Conservation (phyloP, 1,140 invertebrate genomes). For the Akabosia matsudoensis region DNA sequence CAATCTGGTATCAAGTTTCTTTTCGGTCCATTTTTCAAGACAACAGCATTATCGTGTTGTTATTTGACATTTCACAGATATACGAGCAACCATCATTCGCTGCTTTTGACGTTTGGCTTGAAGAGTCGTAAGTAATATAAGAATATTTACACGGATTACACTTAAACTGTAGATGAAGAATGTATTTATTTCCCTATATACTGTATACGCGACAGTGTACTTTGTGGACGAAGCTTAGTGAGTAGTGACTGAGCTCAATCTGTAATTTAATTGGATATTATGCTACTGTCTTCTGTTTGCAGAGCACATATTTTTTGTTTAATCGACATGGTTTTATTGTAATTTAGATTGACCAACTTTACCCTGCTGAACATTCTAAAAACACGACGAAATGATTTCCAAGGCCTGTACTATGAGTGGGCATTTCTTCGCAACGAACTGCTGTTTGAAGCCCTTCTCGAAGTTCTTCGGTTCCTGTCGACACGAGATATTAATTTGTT, state of each 20-base stretch:
- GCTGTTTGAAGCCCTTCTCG: constrained; percentile 34
- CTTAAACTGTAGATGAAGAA: too few species aligned
- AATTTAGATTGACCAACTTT: constrained; percentile 37
- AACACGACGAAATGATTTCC: constrained; percentile 1
- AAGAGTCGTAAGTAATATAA: constrained; percentile 26
- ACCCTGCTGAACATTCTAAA: constrained; percentile 26
- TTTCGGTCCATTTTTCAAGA: too few species aligned
- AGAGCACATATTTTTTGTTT: background rate
- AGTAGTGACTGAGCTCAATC: too few species aligned
- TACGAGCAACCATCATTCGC: background rate
- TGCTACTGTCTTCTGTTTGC: too few species aligned
- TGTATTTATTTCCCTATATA: too few species aligned
- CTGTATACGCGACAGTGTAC: too few species aligned
- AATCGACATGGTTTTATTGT: background rate
- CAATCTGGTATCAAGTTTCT: too few species aligned
- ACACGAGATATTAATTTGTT: constrained; percentile 32
- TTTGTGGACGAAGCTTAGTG: too few species aligned
- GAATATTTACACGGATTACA: too few species aligned
- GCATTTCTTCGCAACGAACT: constrained; percentile 41
- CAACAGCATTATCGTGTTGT: background rate
- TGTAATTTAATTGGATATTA: too few species aligned
- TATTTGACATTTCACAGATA: constrained; percentile 15
- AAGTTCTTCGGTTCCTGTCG: constrained; percentile 37
- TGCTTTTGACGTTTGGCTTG: constrained; percentile 23
- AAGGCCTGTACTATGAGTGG: constrained; percentile 42